Percentiles rank a stretch among this genome's conserved stretches.
Evolutionary conservation across 2,888 invertebrate species (phyloP).

Genomic region (Apamea epomidion): DNA sequence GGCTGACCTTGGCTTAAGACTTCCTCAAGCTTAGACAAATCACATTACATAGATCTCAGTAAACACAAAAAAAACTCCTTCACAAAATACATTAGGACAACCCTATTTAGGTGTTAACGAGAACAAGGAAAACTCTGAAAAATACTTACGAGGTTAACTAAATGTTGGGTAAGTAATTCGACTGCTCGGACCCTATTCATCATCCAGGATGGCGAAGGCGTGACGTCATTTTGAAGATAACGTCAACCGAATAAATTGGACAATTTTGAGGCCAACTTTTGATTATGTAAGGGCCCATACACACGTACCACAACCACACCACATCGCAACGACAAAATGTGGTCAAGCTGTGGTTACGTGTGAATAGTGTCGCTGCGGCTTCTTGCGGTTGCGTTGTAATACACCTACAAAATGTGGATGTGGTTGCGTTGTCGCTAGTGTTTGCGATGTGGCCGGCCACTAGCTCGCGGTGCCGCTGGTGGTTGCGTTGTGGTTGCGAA

Average conservation of each 20-base stretch:
- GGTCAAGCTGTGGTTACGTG: no score
- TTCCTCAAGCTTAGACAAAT: neutral
- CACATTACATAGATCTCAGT: neutral
- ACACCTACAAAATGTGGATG: no score
- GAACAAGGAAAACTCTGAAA: constrained; percentile 49
- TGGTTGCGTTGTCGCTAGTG: no score
- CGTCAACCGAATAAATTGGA: constrained; percentile 18
- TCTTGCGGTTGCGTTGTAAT: no score
- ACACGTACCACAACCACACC: no score
- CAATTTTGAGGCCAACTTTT: constrained; percentile 19
- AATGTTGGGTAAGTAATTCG: constrained; percentile 54
- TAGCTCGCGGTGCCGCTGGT: no score
- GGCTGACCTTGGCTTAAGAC: no score
- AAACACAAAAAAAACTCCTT: neutral
- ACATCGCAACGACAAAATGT: no score
- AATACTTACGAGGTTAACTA: constrained; percentile 50
- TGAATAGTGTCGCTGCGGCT: no score
- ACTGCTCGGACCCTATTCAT: constrained; percentile 40
- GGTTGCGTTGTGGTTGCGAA: no score
- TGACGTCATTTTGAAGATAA: constrained; percentile 10
- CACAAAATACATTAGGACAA: constrained; percentile 32
- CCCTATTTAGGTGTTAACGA: constrained; percentile 52
- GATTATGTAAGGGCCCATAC: constrained; percentile 12
- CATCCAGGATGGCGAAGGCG: constrained; percentile 32
- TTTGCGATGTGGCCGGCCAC: no score